Conservation (phyloP, 2,888 invertebrate species). For the Deilephila porcellus region DNA sequence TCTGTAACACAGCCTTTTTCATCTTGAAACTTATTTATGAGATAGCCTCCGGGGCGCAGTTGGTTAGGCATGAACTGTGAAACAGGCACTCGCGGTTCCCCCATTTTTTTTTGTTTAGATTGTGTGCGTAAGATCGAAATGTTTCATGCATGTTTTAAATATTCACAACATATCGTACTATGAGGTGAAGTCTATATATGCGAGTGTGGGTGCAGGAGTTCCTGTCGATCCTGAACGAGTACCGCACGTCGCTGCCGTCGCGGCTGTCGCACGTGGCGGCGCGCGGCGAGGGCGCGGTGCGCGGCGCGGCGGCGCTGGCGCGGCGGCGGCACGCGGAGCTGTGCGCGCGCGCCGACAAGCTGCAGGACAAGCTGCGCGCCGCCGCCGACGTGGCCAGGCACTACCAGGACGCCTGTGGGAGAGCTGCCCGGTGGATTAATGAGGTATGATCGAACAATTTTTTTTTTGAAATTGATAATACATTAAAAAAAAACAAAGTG, state of each 20-base stretch:
- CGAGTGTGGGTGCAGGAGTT: constrained; percentile 85
- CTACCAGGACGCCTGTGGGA: constrained; percentile 93
- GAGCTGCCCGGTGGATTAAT: constrained; percentile 91
- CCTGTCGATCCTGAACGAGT: constrained; percentile 92
- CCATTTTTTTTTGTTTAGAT: too few relatives aligned
- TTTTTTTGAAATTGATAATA: too few relatives aligned
- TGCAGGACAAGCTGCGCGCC: constrained; percentile 92
- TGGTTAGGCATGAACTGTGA: too few relatives aligned
- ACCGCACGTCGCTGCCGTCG: constrained; percentile 93
- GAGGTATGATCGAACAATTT: constrained; percentile 79
- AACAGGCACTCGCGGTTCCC: too few relatives aligned
- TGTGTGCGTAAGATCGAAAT: too few relatives aligned
- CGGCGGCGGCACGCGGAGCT: constrained; percentile 93
- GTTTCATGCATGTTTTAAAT: too few relatives aligned
- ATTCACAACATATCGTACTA: too few relatives aligned
- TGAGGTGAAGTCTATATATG: too few relatives aligned
- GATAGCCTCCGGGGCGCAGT: too few relatives aligned
- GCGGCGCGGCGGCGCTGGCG: constrained; percentile 91
- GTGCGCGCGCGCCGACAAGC: constrained; percentile 90
- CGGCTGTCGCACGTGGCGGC: constrained; percentile 92
- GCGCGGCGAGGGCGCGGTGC: constrained; percentile 88
- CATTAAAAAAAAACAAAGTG: too few relatives aligned
- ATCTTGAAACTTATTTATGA: too few relatives aligned
- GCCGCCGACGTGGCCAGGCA: constrained; percentile 86
- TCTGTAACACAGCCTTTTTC: too few relatives aligned